Percentiles rank a stretch among this genome's conserved stretches.
Conservation (phyloP, 1,140 invertebrate species). For the Hylaeus anthracinus region DNA sequence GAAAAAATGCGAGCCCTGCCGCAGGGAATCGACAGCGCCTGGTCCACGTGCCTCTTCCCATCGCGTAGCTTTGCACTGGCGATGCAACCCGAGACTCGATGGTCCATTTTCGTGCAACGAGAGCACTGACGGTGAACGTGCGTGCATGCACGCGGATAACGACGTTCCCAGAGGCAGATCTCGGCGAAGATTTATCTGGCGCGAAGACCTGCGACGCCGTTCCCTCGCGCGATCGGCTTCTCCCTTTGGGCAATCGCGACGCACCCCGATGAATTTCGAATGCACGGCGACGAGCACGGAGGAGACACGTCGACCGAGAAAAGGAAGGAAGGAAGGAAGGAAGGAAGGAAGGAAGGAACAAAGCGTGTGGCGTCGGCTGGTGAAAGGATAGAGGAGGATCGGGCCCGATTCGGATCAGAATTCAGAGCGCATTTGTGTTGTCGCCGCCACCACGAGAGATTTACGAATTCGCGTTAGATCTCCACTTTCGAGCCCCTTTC, state of each 20-base stretch:
- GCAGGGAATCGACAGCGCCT: constrained; percentile 19
- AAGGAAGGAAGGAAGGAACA: constrained; percentile 5
- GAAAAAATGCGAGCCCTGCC: too few species aligned
- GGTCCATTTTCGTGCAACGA: constrained; percentile 1
- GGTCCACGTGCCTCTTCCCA: constrained; percentile 30
- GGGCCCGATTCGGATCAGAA: constrained; percentile 54
- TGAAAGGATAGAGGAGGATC: not conserved
- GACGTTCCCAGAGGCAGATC: constrained; percentile 57
- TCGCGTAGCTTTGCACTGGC: constrained; percentile 18
- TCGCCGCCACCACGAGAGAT: constrained; percentile 46
- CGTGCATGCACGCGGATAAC: constrained; percentile 40
- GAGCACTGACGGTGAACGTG: not conserved
- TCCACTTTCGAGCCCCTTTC: constrained; percentile 6
- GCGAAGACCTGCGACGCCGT: constrained; percentile 50
- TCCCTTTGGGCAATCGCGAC: constrained; percentile 21
- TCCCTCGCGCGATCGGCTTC: constrained; percentile 48
- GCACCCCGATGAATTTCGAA: constrained; percentile 53
- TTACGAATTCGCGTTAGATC: constrained; percentile 57
- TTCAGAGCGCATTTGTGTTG: constrained; percentile 55
- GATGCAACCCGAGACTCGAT: constrained; percentile 14
- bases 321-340: not conserved
- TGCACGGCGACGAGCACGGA: constrained; percentile 2
- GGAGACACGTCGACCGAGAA: constrained; percentile 14
- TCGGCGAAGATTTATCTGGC: constrained; percentile 62
- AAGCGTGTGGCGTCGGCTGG: not conserved